These are phyloP conservation scores for Cyclina sinensis DNA, from an alignment of 1,140 invertebrate genomes.

Conservation along the genomic window DNA sequence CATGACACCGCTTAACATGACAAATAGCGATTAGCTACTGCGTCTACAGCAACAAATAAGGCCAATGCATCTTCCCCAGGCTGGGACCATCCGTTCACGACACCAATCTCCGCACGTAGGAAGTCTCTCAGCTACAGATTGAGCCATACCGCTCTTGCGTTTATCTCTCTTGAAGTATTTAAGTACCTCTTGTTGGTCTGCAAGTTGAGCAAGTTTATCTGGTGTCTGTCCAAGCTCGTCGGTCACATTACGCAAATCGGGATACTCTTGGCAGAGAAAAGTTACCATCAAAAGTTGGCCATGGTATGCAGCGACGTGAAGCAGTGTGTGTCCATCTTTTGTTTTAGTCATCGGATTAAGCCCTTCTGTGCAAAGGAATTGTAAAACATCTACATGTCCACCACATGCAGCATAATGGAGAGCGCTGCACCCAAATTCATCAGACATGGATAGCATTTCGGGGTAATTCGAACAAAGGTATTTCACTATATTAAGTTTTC, in stretches of 20 bases:
- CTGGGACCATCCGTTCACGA: not conserved
- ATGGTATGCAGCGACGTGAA: slow-evolving; percentile 58
- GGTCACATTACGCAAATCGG: slow-evolving; percentile 37
- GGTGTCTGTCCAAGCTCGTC: slow-evolving; percentile 19
- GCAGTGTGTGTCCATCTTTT: slow-evolving; percentile 54
- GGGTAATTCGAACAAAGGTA: not conserved
- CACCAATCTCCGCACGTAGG: not conserved
- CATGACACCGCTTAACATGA: too few species aligned
- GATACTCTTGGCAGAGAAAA: slow-evolving; percentile 48
- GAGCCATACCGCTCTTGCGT: not conserved
- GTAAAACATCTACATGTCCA: slow-evolving; percentile 37
- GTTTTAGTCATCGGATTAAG: slow-evolving; percentile 47
- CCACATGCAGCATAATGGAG: slow-evolving; percentile 52
- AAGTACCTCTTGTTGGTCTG: not conserved
- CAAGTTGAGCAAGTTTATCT: slow-evolving; percentile 30
- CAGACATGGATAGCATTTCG: not conserved
- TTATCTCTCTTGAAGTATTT: slow-evolving; percentile 36
- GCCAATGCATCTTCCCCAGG: not conserved
- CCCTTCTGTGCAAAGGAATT: slow-evolving; percentile 9
- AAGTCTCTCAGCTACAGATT: not conserved
- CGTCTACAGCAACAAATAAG: not conserved
- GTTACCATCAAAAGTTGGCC: slow-evolving; percentile 22
- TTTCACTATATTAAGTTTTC: slow-evolving; percentile 29
- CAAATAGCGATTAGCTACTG: not conserved
- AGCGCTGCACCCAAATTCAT: slow-evolving; percentile 52